phyloP scores from a whole-genome alignment of 2,113 vertebrate species.

The Apaloderma vittatum region DNA sequence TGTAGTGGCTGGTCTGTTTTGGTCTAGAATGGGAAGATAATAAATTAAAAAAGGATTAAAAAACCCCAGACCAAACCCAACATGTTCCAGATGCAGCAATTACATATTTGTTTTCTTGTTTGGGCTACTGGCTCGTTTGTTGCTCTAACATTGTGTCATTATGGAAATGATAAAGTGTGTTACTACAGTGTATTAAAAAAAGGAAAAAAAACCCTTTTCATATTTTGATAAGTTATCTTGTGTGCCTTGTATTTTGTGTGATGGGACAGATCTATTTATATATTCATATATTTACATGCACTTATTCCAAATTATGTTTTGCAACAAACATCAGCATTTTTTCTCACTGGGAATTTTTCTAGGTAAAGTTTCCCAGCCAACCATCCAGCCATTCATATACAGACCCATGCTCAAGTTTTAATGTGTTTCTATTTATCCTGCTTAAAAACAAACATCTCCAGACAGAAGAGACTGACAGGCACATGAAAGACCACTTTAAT shows the following conservation, averaged over 20 bases:
- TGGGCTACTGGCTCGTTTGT: not conserved
- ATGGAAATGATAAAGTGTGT: fast-evolving
- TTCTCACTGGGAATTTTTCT: not conserved
- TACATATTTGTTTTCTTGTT: not conserved
- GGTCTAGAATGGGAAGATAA: not conserved
- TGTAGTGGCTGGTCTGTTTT: not conserved
- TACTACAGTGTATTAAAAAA: not conserved
- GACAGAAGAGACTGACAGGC: not conserved
- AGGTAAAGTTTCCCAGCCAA: not conserved
- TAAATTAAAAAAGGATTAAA: not conserved
- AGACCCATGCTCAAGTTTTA: not conserved
- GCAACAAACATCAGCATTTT: not conserved
- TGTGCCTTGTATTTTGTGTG: not conserved
- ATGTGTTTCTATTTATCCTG: slow-evolving; percentile 33
- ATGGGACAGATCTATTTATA: not conserved
- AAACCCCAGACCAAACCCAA: not conserved
- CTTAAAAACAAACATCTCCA: slow-evolving; percentile 20
- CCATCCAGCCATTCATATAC: not conserved
- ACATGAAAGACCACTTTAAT: slow-evolving; percentile 34
- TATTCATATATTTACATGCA: not conserved
- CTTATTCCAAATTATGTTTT: not conserved
- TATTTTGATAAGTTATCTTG: not conserved
- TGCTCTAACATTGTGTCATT: not conserved
- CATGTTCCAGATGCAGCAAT: not conserved
- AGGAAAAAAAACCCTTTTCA: fast-evolving